phyloP scores from a whole-genome alignment of 2,888 invertebrate species.

The Lymantria dispar region DNA sequence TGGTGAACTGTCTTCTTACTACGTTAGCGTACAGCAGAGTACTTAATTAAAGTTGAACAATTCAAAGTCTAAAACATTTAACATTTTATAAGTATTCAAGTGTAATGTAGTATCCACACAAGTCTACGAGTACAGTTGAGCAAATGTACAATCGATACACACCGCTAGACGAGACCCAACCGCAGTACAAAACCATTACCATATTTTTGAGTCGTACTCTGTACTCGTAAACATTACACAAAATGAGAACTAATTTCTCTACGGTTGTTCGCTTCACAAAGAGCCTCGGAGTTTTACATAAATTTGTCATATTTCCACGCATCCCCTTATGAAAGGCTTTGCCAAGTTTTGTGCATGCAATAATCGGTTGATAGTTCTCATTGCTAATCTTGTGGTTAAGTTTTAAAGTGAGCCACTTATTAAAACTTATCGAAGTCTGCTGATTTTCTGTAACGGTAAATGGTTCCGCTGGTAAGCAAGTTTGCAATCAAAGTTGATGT shows the following conservation, averaged over 20 bases:
- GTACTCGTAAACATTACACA: constrained; percentile 70
- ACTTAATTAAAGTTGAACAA: too few relatives aligned
- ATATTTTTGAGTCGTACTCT: constrained; percentile 63
- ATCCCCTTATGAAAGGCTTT: constrained; percentile 43
- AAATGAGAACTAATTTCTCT: constrained; percentile 77
- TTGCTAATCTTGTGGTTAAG: constrained; percentile 13
- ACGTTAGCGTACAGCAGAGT: too few relatives aligned
- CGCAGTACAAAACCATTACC: constrained; percentile 54
- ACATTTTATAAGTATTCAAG: too few relatives aligned
- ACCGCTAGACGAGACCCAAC: constrained; percentile 43
- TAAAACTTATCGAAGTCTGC: too few relatives aligned
- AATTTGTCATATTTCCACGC: constrained; percentile 80
- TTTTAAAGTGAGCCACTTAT: too few relatives aligned
- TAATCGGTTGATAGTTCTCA: constrained; percentile 34
- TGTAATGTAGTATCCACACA: too few relatives aligned
- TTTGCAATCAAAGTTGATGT: too few relatives aligned
- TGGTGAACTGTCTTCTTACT: too few relatives aligned
- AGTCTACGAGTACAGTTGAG: constrained; percentile 7
- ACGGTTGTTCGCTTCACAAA: constrained; percentile 48
- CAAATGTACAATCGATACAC: constrained; percentile 49
- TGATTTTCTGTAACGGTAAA: too few relatives aligned
- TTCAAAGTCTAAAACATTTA: too few relatives aligned
- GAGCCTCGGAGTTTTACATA: constrained; percentile 68
- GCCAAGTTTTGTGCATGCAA: constrained; percentile 57
- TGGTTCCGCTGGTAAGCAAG: too few relatives aligned